Evolutionary conservation across 2,113 vertebrate species (phyloP), one percentile per base, ranked within the genome.

Genomic region (Corydoras maculifer): DNA sequence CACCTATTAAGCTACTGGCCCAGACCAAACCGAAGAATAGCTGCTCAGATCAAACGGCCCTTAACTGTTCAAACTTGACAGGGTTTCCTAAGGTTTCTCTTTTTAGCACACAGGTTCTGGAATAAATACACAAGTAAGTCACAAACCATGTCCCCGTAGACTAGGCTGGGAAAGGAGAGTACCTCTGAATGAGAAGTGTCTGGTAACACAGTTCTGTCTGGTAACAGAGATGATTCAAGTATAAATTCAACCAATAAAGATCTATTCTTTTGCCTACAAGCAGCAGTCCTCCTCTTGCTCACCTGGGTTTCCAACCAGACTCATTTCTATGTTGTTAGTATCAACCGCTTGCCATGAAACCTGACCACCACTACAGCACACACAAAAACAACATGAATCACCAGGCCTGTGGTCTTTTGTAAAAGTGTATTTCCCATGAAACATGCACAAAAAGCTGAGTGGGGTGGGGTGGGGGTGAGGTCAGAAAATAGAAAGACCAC

Each of bases 281-380:
- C 49, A 57, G 60, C 60, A 63, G 64, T 58, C 68, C 48, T 78
- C 64, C 65, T 63, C 62, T 72, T 30, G 60, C 35, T 69, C 48
- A 4, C 14, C 57, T 65, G 62, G 62, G 63, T 68, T 55, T 50
- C 62, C 69, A 58, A 75, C 73, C 67, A 66, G 66, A 72, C 77
- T 79, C 69, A 79, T 79, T 79, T 79, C 69, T 70, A 79, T 79
- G 74, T 73, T 75, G 69, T 79, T 76, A 79, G 73, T 78, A 74
- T 79, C 58, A 50, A 58, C 51, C 32, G 74, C 68, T 66, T 75
- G 73, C 73, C 69, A 75, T 31, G 77, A 75, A 79, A 79, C 73
- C 77, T 75, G 77, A 79, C 64, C 70, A 65, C 70, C 73, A 68
- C 68, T 35, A 67, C 54, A 62, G 73, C 61, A 73, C 70, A 76